Evolutionary conservation across 2,797 vertebrate genomes (phyloP).

Genomic region (Emys orbicularis): DNA sequence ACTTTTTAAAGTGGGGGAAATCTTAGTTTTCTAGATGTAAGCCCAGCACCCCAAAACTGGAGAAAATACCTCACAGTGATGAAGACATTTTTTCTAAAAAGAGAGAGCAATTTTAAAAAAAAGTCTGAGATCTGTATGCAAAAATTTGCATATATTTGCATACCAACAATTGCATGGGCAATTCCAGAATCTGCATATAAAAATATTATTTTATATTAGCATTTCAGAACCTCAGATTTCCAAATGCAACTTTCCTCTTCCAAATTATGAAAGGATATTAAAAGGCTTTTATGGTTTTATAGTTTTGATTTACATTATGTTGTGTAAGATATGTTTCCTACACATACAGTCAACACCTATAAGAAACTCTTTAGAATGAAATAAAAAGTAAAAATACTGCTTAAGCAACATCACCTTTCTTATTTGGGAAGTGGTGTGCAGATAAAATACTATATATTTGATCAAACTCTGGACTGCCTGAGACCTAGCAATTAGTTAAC

Average conservation of each 20-base stretch:
- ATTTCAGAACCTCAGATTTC: conserved; percentile 16
- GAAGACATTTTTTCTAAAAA: not conserved
- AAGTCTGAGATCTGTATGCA: not conserved
- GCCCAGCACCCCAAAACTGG: not conserved
- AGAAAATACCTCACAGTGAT: not conserved
- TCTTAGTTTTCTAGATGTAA: not conserved
- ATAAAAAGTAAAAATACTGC: not conserved
- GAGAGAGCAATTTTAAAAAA: not conserved
- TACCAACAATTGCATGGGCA: conserved; percentile 31
- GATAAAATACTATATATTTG: not conserved
- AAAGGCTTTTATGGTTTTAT: not conserved
- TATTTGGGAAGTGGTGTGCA: not conserved
- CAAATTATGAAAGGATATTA: not conserved
- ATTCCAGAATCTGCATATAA: not conserved
- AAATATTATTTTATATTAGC: not conserved
- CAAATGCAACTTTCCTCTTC: not conserved
- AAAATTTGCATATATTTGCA: not conserved
- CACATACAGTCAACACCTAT: not conserved
- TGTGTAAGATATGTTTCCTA: not conserved
- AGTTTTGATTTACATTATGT: not conserved
- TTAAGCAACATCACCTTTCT: not conserved
- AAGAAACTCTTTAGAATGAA: not conserved
- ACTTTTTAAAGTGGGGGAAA: conserved; percentile 14
- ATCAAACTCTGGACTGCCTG: not conserved
- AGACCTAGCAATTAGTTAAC: not conserved